Conservation (phyloP, 92 coral and sea anemone species). For the Bergia puertoricense region DNA sequence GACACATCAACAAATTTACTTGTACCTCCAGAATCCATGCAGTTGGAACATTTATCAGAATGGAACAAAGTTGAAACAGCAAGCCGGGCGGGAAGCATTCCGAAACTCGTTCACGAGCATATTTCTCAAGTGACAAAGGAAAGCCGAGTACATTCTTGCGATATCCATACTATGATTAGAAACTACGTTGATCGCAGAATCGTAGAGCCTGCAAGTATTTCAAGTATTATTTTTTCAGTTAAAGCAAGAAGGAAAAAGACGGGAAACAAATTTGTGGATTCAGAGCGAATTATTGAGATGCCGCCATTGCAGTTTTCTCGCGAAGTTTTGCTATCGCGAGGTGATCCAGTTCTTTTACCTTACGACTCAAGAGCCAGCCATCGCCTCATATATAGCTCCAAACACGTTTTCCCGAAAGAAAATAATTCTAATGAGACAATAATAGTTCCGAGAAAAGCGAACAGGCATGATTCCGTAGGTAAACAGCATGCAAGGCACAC, state of each 20-base stretch:
- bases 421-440: not conserved
- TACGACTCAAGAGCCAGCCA: slow-evolving; percentile 46
- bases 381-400: slow-evolving; percentile 46
- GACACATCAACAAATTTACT: not conserved
- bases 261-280: slow-evolving; percentile 6
- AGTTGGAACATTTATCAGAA: not conserved
- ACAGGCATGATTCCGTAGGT: not conserved
- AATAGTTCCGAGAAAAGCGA: not conserved
- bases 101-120: slow-evolving; percentile 23
- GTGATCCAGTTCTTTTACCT: slow-evolving; percentile 50
- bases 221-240: not conserved
- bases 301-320: slow-evolving; percentile 57
- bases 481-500: slow-evolving; percentile 2
- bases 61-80: not conserved
- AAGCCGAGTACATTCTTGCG: slow-evolving; percentile 16
- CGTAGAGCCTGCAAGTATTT: not conserved
- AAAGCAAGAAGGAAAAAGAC: not conserved
- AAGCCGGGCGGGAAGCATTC: not conserved
- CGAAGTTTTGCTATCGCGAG: slow-evolving; percentile 63
- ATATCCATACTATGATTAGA: slow-evolving; percentile 44
- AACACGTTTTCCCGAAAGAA: slow-evolving; percentile 9
- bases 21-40: not conserved
- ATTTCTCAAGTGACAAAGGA: slow-evolving; percentile 31
- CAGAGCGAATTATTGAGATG: not conserved
- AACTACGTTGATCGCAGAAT: slow-evolving; percentile 37